Evolutionary conservation across 92 coral and sea anemone species (phyloP), one percentile per base, ranked within the genome.

Genomic region (Pocillopora grandis): DNA sequence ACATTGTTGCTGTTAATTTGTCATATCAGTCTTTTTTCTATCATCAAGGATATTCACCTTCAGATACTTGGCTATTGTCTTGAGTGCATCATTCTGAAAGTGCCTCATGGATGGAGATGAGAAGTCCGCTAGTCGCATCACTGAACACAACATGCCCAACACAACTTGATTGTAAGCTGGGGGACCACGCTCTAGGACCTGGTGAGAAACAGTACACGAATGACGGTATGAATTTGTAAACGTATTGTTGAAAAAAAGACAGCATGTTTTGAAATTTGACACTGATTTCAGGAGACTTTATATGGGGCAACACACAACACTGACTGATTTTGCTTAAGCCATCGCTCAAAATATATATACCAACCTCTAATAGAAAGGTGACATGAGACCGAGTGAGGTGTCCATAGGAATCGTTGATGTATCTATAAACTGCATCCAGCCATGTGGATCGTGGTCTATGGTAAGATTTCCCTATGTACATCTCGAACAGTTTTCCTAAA

Each of bases 121-220:
- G 89, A 96, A 94, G 88, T 96, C 99, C 9, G 90, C 88, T 69
- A 89, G 92, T 72, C 90, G 89, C 93, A 96, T 96, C 63, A 96
- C 75, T 12, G 97, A 93, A 75, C 99, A 96, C 18, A 93, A 59
- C 71, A 96, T 84, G 82, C 95, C 92, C 52, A 94, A 79, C 27
- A 96, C 95, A 7, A 95, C 93, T 67, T 93, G 94, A 85, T 96
- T 98, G 56, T 92, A 92, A 19, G 86, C 79, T 48, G 87, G 89
- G 0, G 97, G 97, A 56, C 99, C 99, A 80, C 94, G 89, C 88
- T 96, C 99, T 33, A 96, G 89, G 70, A 96, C 92, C 99, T 94
- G 74, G 17, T 19, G 17, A 62, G 3, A 48, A 9, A 42, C 52
- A 7, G 7, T 7, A 1, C 52, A 7, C 16, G 55, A 37, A 23